Evolutionary conservation across 2,888 invertebrate genomes (phyloP).

Genomic region (Baccha elongata): DNA sequence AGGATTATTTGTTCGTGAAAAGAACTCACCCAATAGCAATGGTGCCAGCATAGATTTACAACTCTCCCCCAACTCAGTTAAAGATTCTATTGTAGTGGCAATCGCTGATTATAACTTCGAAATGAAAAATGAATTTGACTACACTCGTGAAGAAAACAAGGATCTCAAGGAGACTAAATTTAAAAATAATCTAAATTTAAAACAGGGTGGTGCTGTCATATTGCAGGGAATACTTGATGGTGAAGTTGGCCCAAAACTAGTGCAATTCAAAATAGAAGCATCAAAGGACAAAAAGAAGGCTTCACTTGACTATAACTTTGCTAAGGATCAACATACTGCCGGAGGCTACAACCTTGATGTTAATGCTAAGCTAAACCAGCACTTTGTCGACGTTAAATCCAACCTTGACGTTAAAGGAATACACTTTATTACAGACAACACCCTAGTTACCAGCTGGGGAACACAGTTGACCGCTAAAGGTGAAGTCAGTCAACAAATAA

Average conservation of each 20-base stretch:
- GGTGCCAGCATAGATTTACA: slow-evolving; percentile 76
- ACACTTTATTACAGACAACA: slow-evolving; percentile 77
- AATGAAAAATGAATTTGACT: slow-evolving; percentile 73
- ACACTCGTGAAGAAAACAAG: slow-evolving; percentile 61
- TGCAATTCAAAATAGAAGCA: slow-evolving; percentile 84
- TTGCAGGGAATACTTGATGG: slow-evolving; percentile 83
- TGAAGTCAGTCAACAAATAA: slow-evolving; percentile 78
- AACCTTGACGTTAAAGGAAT: slow-evolving; percentile 80
- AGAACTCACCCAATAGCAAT: slow-evolving; percentile 75
- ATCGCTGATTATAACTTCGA: slow-evolving; percentile 74
- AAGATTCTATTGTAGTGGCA: slow-evolving; percentile 75
- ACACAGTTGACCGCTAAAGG: slow-evolving; percentile 78
- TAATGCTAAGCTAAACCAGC: slow-evolving; percentile 83
- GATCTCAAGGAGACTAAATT: slow-evolving; percentile 74
- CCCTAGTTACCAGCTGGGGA: slow-evolving; percentile 79
- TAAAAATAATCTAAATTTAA: slow-evolving; percentile 72
- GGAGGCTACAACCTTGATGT: slow-evolving; percentile 84
- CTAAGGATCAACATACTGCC: slow-evolving; percentile 80
- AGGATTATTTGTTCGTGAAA: slow-evolving; percentile 78
- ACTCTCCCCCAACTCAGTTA: slow-evolving; percentile 68
- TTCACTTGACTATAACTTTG: slow-evolving; percentile 83
- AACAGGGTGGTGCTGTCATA: slow-evolving; percentile 73
- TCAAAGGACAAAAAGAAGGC: slow-evolving; percentile 85
- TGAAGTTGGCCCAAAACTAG: slow-evolving; percentile 84
- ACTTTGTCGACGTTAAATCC: slow-evolving; percentile 77